A percentile compares a stretch with the other conserved stretches of the same genome.
Conservation (phyloP, 2,113 vertebrate genomes). For the Xiphorhynchus elegans region DNA sequence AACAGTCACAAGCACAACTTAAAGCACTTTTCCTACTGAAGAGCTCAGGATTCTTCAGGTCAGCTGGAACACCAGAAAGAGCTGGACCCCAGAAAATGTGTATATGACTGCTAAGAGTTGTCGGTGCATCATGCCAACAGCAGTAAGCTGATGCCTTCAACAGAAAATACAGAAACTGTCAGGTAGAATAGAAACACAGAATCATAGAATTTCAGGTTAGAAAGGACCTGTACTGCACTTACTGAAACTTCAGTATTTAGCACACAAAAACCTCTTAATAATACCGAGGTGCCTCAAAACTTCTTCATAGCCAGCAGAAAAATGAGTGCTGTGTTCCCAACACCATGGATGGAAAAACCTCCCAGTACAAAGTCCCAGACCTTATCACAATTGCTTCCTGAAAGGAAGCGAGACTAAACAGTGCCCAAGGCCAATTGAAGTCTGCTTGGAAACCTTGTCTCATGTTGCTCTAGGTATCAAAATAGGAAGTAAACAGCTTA, state of each 20-base stretch:
- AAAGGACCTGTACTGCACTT: neutral
- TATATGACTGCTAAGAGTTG: neutral
- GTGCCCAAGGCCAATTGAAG: slow-evolving; percentile 69
- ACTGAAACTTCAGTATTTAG: neutral
- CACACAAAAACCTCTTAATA: neutral
- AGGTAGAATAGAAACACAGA: neutral
- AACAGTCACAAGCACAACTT: neutral
- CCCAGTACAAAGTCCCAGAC: slow-evolving; percentile 63
- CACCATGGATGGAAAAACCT: slow-evolving; percentile 74
- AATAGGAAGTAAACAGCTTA: slow-evolving; percentile 82
- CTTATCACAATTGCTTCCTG: slow-evolving; percentile 89
- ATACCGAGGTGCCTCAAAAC: slow-evolving; percentile 20
- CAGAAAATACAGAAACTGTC: neutral
- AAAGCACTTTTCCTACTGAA: neutral
- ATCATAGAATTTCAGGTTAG: neutral
- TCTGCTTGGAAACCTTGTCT: slow-evolving; percentile 64
- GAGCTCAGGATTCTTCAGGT: neutral
- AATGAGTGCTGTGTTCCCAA: slow-evolving; percentile 74
- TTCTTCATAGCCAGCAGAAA: slow-evolving; percentile 65
- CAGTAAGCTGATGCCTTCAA: neutral
- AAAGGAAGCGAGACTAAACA: slow-evolving; percentile 73
- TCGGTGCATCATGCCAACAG: neutral
- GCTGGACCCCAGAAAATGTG: neutral
- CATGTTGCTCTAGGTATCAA: slow-evolving; percentile 79
- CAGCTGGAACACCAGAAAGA: neutral